Conservation (phyloP, 2,888 invertebrate genomes). For the Ophion ellenae region DNA sequence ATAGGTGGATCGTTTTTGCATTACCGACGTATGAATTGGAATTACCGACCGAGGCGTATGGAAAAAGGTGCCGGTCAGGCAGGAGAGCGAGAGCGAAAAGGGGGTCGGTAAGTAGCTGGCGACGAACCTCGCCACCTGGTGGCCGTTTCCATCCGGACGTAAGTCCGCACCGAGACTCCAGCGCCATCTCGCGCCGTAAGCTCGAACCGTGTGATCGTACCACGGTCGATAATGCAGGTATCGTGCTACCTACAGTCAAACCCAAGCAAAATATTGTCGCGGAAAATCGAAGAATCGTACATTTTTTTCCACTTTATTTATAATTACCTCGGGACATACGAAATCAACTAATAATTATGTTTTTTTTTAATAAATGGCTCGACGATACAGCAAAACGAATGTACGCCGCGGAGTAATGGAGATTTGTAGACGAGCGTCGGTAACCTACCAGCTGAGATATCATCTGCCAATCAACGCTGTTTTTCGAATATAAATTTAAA, state of each 20-base stretch:
- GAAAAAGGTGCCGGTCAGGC: neutral
- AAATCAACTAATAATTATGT: too few relatives aligned
- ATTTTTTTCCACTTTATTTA: too few relatives aligned
- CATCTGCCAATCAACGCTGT: neutral
- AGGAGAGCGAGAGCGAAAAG: neutral
- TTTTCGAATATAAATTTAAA: neutral
- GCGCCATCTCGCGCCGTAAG: neutral
- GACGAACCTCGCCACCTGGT: neutral
- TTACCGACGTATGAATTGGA: slow-evolving; percentile 55
- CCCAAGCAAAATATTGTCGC: too few relatives aligned
- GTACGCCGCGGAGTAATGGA: too few relatives aligned
- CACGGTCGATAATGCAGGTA: neutral
- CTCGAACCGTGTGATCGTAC: neutral
- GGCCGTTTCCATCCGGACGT: neutral
- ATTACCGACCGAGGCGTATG: slow-evolving; percentile 68
- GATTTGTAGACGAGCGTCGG: neutral
- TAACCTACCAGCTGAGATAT: neutral
- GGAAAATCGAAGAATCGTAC: too few relatives aligned
- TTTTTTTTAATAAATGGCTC: too few relatives aligned
- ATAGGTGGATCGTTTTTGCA: slow-evolving; percentile 61
- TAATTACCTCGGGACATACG: too few relatives aligned
- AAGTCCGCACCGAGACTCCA: neutral
- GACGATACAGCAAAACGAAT: too few relatives aligned
- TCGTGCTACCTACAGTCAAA: too few relatives aligned
- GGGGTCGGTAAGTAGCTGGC: neutral